Conservation (phyloP, 2,113 vertebrate species). For the Pterocles gutturalis region DNA sequence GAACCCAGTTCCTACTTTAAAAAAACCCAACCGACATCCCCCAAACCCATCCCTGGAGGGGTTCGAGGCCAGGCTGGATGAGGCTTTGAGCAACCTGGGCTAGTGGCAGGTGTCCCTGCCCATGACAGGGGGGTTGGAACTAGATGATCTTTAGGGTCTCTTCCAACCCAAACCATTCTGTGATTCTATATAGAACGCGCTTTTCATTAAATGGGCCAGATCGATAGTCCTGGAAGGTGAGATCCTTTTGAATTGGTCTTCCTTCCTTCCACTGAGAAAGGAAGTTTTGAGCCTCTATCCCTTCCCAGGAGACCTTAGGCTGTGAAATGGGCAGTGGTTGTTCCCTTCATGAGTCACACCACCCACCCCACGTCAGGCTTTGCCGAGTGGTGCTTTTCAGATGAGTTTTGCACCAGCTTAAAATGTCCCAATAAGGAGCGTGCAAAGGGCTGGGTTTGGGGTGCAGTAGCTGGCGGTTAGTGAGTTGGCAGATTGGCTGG, state of each 20-base stretch:
- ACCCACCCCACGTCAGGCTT: neutral
- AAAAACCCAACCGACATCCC: neutral
- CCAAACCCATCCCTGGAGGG: neutral
- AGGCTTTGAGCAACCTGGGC: too few species aligned
- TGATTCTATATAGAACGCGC: neutral
- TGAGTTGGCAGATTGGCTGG: slow-evolving; percentile 65
- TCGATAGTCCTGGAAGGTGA: neutral
- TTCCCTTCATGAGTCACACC: neutral
- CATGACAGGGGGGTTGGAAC: too few species aligned
- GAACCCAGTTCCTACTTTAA: neutral
- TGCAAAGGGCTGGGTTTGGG: slow-evolving; percentile 29
- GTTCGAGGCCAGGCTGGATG: too few species aligned
- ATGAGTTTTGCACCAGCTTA: neutral
- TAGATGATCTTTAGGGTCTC: too few species aligned
- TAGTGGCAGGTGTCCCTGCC: too few species aligned
- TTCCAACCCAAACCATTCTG: too few species aligned
- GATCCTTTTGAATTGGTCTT: neutral
- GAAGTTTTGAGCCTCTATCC: neutral
- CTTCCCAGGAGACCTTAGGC: neutral
- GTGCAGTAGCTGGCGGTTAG: slow-evolving; percentile 57
- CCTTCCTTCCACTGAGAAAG: neutral
- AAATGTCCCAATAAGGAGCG: slow-evolving; percentile 39
- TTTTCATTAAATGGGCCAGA: neutral
- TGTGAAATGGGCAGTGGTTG: neutral
- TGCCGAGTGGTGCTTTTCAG: neutral